phyloP scores from a whole-genome alignment of 23 tunicate genomes.

The Phallusia fumigata region DNA sequence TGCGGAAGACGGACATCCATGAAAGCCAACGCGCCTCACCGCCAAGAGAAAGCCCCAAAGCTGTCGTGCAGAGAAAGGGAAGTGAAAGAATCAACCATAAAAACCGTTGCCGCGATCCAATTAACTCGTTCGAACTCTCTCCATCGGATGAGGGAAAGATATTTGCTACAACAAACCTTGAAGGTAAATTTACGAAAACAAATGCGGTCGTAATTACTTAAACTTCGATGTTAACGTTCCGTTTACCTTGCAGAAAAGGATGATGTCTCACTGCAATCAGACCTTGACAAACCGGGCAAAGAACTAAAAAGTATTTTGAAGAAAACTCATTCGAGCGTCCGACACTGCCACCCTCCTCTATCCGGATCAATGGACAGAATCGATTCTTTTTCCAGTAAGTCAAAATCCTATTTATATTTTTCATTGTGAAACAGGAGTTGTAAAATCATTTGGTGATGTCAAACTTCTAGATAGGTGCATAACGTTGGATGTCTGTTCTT shows the following conservation, averaged over 20 bases:
- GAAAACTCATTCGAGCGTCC: conserved; percentile 4
- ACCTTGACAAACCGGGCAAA: not conserved
- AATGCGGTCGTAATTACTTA: no score
- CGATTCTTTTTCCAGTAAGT: conserved; percentile 12
- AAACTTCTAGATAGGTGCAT: not conserved
- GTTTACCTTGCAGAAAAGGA: not conserved
- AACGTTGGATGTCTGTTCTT: not conserved
- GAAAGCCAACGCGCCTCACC: not conserved
- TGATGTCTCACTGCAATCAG: not conserved
- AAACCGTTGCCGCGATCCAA: conserved; percentile 45
- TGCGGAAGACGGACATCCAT: conserved; percentile 9
- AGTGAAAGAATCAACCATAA: conserved; percentile 29
- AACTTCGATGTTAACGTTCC: not conserved
- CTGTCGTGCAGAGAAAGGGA: conserved; percentile 22
- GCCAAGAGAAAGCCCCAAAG: not conserved
- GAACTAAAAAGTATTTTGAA: conserved; percentile 56
- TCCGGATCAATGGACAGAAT: conserved; percentile 5
- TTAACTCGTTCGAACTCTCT: conserved; percentile 30
- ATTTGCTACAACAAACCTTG: not conserved
- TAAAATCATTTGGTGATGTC: no score
- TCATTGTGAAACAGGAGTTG: no score
- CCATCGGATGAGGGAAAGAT: conserved; percentile 8
- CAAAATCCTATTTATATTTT: not conserved
- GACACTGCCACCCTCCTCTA: not conserved
- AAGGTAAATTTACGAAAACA: not conserved